A percentile compares a stretch with the other conserved stretches of the same genome.
Conservation (phyloP, 2,888 invertebrate species). For the Resseliella maxima region DNA sequence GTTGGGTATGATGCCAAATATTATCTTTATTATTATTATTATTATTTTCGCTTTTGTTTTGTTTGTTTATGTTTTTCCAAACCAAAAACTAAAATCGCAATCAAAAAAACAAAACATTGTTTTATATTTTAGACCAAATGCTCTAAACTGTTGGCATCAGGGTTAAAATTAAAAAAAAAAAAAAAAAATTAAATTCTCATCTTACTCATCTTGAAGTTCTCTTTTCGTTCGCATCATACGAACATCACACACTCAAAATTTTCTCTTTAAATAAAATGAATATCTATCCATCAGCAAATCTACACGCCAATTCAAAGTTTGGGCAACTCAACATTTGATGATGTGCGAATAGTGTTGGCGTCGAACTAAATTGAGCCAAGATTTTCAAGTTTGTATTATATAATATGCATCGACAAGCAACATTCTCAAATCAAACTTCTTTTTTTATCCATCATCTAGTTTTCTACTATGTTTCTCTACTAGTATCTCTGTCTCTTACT, state of each 20-base stretch:
- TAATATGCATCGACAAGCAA: background rate
- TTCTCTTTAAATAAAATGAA: constrained; percentile 14
- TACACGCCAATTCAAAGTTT: background rate
- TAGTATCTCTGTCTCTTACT: background rate
- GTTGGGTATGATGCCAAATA: too few species aligned
- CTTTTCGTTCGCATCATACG: background rate
- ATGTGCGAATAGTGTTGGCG: background rate
- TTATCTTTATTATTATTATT: too few species aligned
- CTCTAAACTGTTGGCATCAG: too few species aligned
- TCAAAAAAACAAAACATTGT: too few species aligned
- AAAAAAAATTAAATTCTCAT: too few species aligned
- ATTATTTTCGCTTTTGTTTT: too few species aligned
- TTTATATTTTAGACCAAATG: too few species aligned
- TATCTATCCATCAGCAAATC: constrained; percentile 30
- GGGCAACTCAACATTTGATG: background rate
- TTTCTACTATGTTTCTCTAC: background rate
- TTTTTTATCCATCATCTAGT: background rate
- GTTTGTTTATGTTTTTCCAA: too few species aligned
- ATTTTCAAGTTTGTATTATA: constrained; percentile 6
- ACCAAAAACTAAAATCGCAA: too few species aligned
- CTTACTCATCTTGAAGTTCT: background rate
- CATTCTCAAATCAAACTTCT: background rate
- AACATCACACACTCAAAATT: background rate
- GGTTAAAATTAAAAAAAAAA: too few species aligned
- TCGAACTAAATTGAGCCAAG: background rate